Evolutionary conservation across 2,113 vertebrate species (phyloP).

Genomic region (Catharus fuscescens): DNA sequence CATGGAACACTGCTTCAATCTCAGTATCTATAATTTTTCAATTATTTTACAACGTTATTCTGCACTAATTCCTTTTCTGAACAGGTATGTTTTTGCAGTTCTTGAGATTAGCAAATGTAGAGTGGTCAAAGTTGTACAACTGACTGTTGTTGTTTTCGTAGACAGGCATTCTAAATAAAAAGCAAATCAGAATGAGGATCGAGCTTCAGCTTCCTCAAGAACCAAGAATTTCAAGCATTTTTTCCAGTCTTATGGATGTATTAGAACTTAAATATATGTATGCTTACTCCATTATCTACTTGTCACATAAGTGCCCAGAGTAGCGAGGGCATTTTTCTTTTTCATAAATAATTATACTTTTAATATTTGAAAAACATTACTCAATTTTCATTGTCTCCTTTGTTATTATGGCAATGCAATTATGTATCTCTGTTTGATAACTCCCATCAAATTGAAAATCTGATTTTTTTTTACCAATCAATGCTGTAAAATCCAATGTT

Average conservation of each 20-base stretch:
- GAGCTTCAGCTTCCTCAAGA: neutral
- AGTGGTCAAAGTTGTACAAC: neutral
- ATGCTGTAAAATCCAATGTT: neutral
- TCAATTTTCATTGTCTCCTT: neutral
- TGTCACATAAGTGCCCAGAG: neutral
- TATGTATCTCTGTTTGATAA: neutral
- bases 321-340: neutral
- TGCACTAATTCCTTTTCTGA: neutral
- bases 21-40: neutral
- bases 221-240: neutral
- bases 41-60: neutral
- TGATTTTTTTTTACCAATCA: neutral
- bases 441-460: neutral
- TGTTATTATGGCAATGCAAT: neutral
- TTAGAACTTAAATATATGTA: neutral
- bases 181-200: neutral
- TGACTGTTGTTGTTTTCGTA: neutral
- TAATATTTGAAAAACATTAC: neutral
- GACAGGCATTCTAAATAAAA: neutral
- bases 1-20: neutral
- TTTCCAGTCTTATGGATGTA: accelerated
- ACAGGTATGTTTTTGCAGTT: neutral
- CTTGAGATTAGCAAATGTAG: neutral
- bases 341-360: neutral
- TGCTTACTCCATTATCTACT: neutral